phyloP scores from a whole-genome alignment of 2,797 vertebrate genomes.

The Setipinna tenuifilis region DNA sequence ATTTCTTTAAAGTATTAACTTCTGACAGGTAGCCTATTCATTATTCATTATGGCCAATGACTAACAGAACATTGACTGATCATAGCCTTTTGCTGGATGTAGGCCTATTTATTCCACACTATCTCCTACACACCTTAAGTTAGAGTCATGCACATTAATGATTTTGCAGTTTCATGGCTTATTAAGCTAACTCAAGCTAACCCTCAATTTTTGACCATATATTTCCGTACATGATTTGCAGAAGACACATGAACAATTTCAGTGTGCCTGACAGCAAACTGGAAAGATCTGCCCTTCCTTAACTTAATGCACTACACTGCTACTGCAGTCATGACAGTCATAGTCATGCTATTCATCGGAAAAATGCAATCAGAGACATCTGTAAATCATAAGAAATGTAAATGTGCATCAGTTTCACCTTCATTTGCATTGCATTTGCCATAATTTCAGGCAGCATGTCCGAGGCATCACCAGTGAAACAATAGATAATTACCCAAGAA shows the following conservation, averaged over 20 bases:
- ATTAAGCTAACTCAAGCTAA: background rate
- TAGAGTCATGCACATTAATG: background rate
- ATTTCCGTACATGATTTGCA: background rate
- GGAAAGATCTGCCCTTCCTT: background rate
- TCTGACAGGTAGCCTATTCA: background rate
- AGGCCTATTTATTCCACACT: background rate
- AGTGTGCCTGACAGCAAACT: background rate
- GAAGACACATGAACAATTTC: background rate
- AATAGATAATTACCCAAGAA: too few relatives aligned
- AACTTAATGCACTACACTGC: slow-evolving; percentile 57
- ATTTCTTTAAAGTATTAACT: background rate
- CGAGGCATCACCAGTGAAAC: too few relatives aligned
- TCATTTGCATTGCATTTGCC: too few relatives aligned
- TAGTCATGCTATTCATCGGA: slow-evolving; percentile 51
- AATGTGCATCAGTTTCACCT: too few relatives aligned
- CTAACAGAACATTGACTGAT: background rate
- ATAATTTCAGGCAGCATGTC: too few relatives aligned
- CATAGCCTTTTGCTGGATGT: background rate
- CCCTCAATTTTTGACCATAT: background rate
- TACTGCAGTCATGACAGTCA: slow-evolving; percentile 43
- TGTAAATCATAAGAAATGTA: too few relatives aligned
- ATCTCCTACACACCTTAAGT: background rate
- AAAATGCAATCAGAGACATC: too few relatives aligned
- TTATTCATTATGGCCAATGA: background rate
- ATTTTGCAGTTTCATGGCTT: background rate